Conservation (phyloP, 2,113 vertebrate genomes). For the Mormyrus lacerda region DNA sequence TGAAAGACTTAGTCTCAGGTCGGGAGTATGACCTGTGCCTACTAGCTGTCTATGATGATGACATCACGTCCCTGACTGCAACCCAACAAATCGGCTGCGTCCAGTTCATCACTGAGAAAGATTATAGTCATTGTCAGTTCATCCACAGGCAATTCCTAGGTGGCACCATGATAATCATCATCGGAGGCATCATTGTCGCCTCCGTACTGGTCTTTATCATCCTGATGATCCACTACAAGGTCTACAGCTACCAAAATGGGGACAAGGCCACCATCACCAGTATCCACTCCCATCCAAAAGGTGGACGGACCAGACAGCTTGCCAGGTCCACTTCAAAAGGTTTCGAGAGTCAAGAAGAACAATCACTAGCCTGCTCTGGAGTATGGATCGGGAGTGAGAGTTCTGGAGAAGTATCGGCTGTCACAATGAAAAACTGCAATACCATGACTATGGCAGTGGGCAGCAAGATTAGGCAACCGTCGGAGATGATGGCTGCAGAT, state of each 20-base stretch:
- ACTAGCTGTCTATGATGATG: slow-evolving; percentile 75
- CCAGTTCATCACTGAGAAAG: slow-evolving; percentile 70
- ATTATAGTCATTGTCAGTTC: slow-evolving; percentile 72
- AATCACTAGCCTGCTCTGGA: slow-evolving; percentile 31
- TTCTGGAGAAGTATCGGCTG: slow-evolving; percentile 36
- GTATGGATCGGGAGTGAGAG: slow-evolving; percentile 8
- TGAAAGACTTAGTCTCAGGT: slow-evolving; percentile 80
- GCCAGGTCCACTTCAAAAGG: slow-evolving; percentile 56
- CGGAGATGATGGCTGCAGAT: slow-evolving; percentile 48
- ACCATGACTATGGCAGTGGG: slow-evolving; percentile 56
- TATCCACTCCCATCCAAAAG: slow-evolving; percentile 64
- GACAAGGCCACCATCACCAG: slow-evolving; percentile 57
- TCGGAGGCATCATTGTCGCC: slow-evolving; percentile 90
- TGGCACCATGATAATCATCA: slow-evolving; percentile 92
- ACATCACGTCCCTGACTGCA: slow-evolving; percentile 68
- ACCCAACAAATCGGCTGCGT: slow-evolving; percentile 75
- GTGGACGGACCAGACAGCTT: slow-evolving; percentile 57
- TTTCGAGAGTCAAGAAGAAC: slow-evolving; percentile 55
- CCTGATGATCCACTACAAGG: slow-evolving; percentile 85
- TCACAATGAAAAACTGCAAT: slow-evolving; percentile 54
- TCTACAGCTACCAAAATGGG: slow-evolving; percentile 71
- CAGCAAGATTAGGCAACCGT: slow-evolving; percentile 35
- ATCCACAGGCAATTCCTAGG: slow-evolving; percentile 83
- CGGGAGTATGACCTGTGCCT: slow-evolving; percentile 86
- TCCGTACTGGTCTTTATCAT: slow-evolving; percentile 91